phyloP scores from a whole-genome alignment of 2,797 vertebrate species.

The Coregonus ussuriensis region DNA sequence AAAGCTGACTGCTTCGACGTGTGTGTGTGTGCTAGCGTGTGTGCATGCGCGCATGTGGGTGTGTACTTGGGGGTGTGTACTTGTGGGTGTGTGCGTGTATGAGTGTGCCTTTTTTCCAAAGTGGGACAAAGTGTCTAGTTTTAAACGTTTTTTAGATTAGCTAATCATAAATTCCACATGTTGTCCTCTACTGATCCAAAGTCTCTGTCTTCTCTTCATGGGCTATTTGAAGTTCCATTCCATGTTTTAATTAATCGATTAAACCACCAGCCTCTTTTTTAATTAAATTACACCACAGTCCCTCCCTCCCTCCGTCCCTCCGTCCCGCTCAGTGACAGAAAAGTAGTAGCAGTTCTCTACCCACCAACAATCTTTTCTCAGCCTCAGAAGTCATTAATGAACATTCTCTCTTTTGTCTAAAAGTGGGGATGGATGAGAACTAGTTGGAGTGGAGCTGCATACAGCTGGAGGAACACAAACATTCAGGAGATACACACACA shows the following conservation, averaged over 20 bases:
- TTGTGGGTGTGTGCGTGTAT: background rate
- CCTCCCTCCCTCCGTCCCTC: too few relatives aligned
- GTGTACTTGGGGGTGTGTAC: conserved; percentile 16
- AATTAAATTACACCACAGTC: background rate
- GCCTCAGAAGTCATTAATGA: background rate
- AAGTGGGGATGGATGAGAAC: background rate
- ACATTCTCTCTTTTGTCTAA: background rate
- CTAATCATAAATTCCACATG: background rate
- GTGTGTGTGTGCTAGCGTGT: conserved; percentile 33
- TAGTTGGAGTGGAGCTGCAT: background rate
- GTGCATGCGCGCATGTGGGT: background rate
- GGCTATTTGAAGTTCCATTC: background rate
- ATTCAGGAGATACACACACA: background rate
- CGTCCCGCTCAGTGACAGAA: background rate
- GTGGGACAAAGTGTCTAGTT: background rate
- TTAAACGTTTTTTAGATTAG: background rate
- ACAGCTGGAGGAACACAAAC: background rate
- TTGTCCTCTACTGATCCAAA: background rate
- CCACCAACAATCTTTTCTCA: background rate
- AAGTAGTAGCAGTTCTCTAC: background rate
- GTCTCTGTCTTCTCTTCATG: background rate
- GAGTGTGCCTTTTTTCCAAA: background rate
- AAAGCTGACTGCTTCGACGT: conserved; percentile 54
- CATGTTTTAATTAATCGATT: background rate
- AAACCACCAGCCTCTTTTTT: background rate